These are phyloP conservation scores for Sturnus vulgaris DNA, from an alignment of 2,113 vertebrate genomes.

Conservation along the genomic window DNA sequence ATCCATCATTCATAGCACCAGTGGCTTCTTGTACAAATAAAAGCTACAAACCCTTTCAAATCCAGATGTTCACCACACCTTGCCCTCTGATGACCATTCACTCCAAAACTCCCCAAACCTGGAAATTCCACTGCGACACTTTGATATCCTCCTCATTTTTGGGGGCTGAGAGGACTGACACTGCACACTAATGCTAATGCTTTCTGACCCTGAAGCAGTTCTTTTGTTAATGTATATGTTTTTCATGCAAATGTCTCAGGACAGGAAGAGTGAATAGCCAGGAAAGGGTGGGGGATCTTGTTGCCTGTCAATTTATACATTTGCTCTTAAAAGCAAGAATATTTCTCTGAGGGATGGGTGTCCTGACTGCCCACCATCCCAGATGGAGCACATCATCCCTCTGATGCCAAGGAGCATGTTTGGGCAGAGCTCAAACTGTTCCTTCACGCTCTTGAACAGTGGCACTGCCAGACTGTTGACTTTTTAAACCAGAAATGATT, in stretches of 20 bases:
- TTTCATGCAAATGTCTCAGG: neutral
- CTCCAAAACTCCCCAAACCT: neutral
- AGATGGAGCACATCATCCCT: neutral
- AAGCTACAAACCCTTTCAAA: neutral
- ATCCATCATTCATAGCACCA: neutral
- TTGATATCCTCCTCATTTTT: accelerated
- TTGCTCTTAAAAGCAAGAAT: neutral
- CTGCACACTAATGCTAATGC: no score
- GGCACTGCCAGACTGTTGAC: no score
- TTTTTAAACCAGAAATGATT: neutral
- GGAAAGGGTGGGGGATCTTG: neutral
- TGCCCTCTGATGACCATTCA: neutral
- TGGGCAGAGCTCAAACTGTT: neutral
- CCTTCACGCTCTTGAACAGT: accelerated
- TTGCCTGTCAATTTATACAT: neutral
- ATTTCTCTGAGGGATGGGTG: neutral
- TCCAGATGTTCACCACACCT: accelerated
- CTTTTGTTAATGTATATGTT: neutral
- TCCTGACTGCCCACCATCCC: neutral
- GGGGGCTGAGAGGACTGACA: neutral
- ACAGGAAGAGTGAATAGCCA: neutral
- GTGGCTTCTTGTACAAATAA: neutral
- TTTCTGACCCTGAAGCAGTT: neutral
- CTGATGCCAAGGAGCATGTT: neutral
- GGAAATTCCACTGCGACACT: neutral